Conservation (phyloP, 2,797 vertebrate species). For the Microcaecilia unicolor region DNA sequence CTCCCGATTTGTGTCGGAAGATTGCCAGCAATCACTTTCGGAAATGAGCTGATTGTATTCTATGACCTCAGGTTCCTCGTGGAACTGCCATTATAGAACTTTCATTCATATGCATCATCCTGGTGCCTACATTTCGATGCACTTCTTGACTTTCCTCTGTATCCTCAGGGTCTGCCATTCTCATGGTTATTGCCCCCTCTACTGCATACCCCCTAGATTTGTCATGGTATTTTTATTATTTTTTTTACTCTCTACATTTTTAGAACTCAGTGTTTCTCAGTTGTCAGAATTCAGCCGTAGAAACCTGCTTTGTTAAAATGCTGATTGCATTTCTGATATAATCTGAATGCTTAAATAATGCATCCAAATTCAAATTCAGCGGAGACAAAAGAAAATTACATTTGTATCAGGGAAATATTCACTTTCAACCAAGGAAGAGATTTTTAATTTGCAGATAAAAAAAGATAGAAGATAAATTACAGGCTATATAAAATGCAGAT, state of each 20-base stretch:
- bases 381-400: constrained; percentile 29
- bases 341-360: constrained; percentile 29
- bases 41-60: too few relatives aligned
- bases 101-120: too few relatives aligned
- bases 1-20: too few relatives aligned
- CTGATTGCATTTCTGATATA: constrained; percentile 26
- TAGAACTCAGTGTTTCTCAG: constrained; percentile 11
- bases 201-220: too few relatives aligned
- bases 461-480: constrained; percentile 10
- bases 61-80: too few relatives aligned
- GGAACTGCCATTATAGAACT: too few relatives aligned
- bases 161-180: too few relatives aligned
- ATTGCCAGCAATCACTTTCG: too few relatives aligned
- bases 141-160: too few relatives aligned
- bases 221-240: too few relatives aligned
- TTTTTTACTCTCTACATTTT: constrained; percentile 6
- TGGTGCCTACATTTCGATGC: too few relatives aligned
- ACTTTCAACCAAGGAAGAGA: constrained; percentile 5
- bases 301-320: constrained; percentile 31
- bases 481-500: constrained; percentile 3
- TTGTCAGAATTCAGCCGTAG: constrained; percentile 25
- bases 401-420: constrained; percentile 25
- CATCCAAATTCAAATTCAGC: constrained; percentile 29
- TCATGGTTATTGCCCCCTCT: too few relatives aligned
- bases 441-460: constrained; percentile 16